Conservation (phyloP, 2,888 invertebrate species). For the Helicoverpa assulta region DNA sequence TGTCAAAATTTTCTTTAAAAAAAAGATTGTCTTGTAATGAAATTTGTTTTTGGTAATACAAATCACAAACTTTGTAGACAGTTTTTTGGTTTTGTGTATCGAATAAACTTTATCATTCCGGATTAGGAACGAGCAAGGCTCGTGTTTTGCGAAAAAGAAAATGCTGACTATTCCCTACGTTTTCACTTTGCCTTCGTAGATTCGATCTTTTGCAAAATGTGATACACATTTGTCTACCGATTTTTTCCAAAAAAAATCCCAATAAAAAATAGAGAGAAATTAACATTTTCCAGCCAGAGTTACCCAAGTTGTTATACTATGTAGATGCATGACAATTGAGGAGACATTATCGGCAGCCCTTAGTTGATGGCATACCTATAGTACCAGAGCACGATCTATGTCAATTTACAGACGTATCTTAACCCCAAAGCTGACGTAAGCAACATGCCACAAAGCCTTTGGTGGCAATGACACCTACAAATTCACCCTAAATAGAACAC, state of each 20-base stretch:
- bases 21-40: conserved; percentile 69
- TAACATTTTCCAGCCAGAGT: no score
- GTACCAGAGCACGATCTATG: conserved; percentile 30
- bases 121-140: conserved; percentile 28
- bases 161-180: conserved; percentile 32
- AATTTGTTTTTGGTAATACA: conserved; percentile 72
- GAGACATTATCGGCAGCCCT: background rate
- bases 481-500: conserved; percentile 72
- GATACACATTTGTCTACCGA: conserved; percentile 13
- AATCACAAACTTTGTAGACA: conserved; percentile 62
- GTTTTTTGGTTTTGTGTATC: conserved; percentile 49
- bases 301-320: background rate
- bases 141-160: conserved; percentile 27
- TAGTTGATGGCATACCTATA: conserved; percentile 26
- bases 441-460: conserved; percentile 63
- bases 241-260: background rate
- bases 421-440: conserved; percentile 64
- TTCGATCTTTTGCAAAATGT: conserved; percentile 34
- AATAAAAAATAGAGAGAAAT: background rate
- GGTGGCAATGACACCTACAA: conserved; percentile 71
- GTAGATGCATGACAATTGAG: conserved; percentile 16
- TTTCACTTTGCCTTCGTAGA: conserved; percentile 26
- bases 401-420: conserved; percentile 56
- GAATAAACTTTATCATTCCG: conserved; percentile 57
- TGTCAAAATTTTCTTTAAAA: conserved; percentile 67